A percentile compares a stretch with the other conserved stretches of the same genome.
These are phyloP conservation scores for Peribatodes rhomboidaria DNA, from an alignment of 2,888 invertebrate genomes.

Conservation along the genomic window DNA sequence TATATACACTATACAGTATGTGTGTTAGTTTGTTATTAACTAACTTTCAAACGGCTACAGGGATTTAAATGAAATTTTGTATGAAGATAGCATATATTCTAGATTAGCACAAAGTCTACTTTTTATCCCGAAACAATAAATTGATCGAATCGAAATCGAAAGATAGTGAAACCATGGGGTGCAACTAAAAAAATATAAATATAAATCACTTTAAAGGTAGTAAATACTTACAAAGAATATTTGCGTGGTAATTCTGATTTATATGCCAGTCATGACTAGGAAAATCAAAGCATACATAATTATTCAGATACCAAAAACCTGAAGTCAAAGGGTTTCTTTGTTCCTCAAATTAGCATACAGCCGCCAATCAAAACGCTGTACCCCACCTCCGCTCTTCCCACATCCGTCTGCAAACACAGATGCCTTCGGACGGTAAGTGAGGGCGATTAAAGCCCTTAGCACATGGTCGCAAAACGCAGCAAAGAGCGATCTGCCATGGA, in stretches of 20 bases:
- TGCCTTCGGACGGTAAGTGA: conserved; percentile 22
- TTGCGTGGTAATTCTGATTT: background rate
- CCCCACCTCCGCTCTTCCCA: background rate
- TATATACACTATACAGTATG: background rate
- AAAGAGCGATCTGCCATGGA: background rate
- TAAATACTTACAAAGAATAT: too few species aligned
- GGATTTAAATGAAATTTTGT: too few species aligned
- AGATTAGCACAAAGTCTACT: too few species aligned
- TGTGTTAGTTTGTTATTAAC: background rate
- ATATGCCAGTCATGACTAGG: background rate
- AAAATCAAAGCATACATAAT: background rate
- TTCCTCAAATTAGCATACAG: conserved; percentile 19
- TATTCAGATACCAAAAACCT: conserved; percentile 2
- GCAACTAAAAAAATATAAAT: too few species aligned
- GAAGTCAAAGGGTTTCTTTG: conserved; percentile 10
- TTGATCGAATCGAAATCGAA: too few species aligned
- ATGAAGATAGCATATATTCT: too few species aligned
- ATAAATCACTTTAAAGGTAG: too few species aligned
- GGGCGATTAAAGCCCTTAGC: background rate
- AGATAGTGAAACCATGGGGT: too few species aligned
- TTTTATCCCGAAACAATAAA: too few species aligned
- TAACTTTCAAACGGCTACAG: too few species aligned
- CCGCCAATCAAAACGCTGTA: conserved; percentile 20
- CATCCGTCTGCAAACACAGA: conserved; percentile 28
- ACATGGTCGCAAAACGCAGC: background rate